These are phyloP conservation scores for Dendroctonus valens DNA, from an alignment of 1,140 invertebrate genomes.

Conservation along the genomic window DNA sequence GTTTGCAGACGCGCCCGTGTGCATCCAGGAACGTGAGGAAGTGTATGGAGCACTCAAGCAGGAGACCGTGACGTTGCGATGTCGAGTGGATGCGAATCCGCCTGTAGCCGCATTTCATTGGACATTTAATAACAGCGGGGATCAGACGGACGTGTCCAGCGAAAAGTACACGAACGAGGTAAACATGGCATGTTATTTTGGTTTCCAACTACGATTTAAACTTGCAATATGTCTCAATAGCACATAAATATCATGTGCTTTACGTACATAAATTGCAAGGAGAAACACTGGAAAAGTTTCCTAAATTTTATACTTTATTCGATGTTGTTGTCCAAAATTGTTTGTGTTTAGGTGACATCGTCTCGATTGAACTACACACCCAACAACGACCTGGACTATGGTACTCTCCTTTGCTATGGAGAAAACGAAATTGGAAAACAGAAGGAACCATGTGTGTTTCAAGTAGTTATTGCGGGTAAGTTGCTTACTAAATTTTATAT, in stretches of 20 bases:
- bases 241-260: neutral
- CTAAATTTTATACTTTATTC: neutral
- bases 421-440: constrained; percentile 79
- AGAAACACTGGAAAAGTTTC: neutral
- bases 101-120: constrained; percentile 77
- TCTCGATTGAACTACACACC: constrained; percentile 84
- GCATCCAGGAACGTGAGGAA: constrained; percentile 71
- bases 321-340: neutral
- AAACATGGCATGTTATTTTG: constrained; percentile 1
- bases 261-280: neutral
- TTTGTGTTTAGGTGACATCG: constrained; percentile 54
- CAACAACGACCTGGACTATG: constrained; percentile 82
- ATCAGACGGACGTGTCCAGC: constrained; percentile 72
- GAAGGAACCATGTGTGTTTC: constrained; percentile 81
- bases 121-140: constrained; percentile 86
- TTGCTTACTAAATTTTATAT: too few species aligned
- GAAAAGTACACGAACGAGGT: constrained; percentile 60
- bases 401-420: constrained; percentile 81
- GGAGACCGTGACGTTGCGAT: constrained; percentile 77
- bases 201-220: neutral
- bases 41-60: constrained; percentile 80
- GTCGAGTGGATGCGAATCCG: constrained; percentile 84
- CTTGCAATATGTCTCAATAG: neutral
- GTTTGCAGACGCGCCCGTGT: constrained; percentile 74
- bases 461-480: constrained; percentile 70